Conservation (phyloP, 2,888 invertebrate species). For the Melieria omissa region DNA sequence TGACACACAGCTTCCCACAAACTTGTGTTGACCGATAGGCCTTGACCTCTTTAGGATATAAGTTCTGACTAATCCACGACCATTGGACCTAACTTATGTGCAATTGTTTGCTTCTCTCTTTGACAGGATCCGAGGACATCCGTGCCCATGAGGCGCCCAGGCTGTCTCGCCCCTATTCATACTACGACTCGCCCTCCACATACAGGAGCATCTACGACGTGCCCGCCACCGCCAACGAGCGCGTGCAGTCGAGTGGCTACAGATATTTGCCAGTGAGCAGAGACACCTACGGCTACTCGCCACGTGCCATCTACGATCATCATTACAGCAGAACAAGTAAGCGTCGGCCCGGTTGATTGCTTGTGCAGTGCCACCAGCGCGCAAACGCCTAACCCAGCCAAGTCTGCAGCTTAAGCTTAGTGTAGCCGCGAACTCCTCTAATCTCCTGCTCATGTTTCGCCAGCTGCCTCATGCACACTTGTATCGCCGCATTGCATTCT, state of each 20-base stretch:
- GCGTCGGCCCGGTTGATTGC: conserved; percentile 62
- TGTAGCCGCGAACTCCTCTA: too few species aligned
- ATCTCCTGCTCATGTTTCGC: too few species aligned
- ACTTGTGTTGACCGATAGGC: too few species aligned
- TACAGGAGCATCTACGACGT: conserved; percentile 91
- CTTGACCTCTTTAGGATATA: too few species aligned
- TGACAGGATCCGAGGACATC: conserved; percentile 87
- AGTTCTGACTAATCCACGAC: too few species aligned
- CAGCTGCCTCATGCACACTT: too few species aligned
- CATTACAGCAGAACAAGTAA: conserved; percentile 89
- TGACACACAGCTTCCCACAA: too few species aligned
- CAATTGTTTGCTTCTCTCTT: conserved; percentile 2
- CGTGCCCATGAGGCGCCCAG: conserved; percentile 86
- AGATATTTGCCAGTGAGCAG: conserved; percentile 91
- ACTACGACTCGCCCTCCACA: conserved; percentile 79
- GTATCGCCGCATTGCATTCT: too few species aligned
- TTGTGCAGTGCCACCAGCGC: too few species aligned
- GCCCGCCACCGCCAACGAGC: conserved; percentile 81
- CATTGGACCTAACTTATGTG: neutral
- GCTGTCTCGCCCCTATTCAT: conserved; percentile 71
- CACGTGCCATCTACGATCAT: conserved; percentile 87
- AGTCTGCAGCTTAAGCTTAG: too few species aligned
- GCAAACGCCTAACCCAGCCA: too few species aligned
- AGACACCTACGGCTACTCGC: conserved; percentile 90
- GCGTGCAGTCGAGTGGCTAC: conserved; percentile 89